A percentile compares a stretch with the other conserved stretches of the same genome.
phyloP scores from a whole-genome alignment of 2,113 vertebrate genomes.

The Cygnus atratus region DNA sequence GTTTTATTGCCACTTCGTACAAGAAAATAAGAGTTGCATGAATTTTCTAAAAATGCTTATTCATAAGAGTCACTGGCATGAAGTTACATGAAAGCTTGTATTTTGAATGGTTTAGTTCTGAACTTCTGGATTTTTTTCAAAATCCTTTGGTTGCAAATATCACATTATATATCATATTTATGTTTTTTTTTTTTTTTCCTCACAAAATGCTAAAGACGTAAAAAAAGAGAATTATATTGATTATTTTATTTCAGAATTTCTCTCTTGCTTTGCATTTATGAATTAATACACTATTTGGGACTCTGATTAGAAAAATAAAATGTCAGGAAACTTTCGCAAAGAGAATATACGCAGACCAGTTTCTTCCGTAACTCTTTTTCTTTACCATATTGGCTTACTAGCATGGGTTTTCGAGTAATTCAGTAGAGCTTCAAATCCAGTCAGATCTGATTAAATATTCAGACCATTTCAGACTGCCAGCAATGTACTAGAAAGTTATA shows the following conservation, averaged over 20 bases:
- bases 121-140: not conserved
- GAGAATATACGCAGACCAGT: fast-evolving
- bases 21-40: not conserved
- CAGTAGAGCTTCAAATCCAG: not conserved
- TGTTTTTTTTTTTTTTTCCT: not conserved
- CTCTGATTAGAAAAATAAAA: not conserved
- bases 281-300: not conserved
- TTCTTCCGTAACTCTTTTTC: not conserved
- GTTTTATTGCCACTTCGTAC: not conserved
- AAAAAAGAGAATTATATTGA: not conserved
- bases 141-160: not conserved
- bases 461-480: not conserved
- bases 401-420: not conserved
- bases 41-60: not conserved
- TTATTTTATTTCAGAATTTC: not conserved
- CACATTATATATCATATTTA: not conserved
- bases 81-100: not conserved
- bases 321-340: not conserved
- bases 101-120: not conserved
- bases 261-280: not conserved
- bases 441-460: not conserved
- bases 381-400: not conserved
- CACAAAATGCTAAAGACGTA: not conserved
- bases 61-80: not conserved
- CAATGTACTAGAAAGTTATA: not conserved